A percentile compares a stretch with the other conserved stretches of the same genome.
Evolutionary conservation across 2,113 vertebrate species (phyloP).

Genomic region (Gnathonemus longibarbis): DNA sequence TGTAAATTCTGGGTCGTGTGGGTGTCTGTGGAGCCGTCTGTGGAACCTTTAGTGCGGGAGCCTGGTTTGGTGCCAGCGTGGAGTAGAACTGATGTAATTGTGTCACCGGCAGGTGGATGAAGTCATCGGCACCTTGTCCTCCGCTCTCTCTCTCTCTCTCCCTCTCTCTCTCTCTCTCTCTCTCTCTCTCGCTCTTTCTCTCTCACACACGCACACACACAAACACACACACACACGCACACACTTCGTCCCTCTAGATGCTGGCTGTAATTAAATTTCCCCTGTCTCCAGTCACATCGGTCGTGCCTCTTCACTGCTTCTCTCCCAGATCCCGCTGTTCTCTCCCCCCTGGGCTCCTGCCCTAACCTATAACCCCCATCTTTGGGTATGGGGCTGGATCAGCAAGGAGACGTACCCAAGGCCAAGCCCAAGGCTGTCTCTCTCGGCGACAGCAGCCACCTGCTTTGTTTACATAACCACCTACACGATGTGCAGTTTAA

Average conservation of each 20-base stretch:
- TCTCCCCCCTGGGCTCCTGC: neutral
- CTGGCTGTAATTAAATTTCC: neutral
- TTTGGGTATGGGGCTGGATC: neutral
- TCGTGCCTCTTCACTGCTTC: neutral
- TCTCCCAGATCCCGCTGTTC: neutral
- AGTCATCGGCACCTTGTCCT: neutral
- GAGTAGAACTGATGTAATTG: neutral
- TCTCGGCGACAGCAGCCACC: neutral
- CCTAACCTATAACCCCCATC: neutral
- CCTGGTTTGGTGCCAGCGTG: neutral
- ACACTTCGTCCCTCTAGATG: neutral
- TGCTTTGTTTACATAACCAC: neutral
- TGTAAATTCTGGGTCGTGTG: neutral
- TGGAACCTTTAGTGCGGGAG: neutral
- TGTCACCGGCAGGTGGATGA: neutral
- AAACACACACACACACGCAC: neutral
- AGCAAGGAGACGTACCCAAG: neutral
- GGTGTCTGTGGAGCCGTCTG: neutral
- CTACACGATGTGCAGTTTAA: too few relatives aligned
- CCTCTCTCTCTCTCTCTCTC: neutral
- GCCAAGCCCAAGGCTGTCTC: neutral
- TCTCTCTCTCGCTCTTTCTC: neutral
- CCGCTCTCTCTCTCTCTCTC: neutral
- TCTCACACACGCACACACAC: neutral
- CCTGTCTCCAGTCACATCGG: neutral